phyloP scores from a whole-genome alignment of 2,888 invertebrate genomes.

The Rhogogaster chlorosoma region DNA sequence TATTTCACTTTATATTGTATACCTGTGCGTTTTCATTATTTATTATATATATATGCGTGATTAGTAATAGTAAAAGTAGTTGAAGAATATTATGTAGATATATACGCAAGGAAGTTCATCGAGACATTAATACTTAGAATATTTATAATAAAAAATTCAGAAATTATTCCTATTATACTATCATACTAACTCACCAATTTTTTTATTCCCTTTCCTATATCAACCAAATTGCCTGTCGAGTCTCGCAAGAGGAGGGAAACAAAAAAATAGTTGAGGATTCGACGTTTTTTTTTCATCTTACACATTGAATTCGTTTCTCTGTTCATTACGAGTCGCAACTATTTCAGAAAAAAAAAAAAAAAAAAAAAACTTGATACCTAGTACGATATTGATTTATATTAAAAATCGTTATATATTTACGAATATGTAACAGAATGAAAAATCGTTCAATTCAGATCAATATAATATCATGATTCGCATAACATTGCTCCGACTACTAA shows the following conservation, averaged over 20 bases:
- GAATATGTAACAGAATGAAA: neutral
- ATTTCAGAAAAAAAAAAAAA: no score
- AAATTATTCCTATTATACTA: neutral
- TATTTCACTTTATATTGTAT: neutral
- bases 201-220: neutral
- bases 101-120: neutral
- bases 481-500: neutral
- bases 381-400: no score
- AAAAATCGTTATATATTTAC: no score
- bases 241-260: no score
- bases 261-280: no score
- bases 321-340: no score
- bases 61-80: neutral
- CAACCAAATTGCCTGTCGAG: neutral
- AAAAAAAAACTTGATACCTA: no score
- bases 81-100: neutral
- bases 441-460: neutral
- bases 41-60: neutral
- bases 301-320: no score
- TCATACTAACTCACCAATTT: neutral
- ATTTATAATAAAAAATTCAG: neutral
- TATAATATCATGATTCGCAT: neutral
- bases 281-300: no score
- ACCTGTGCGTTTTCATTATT: neutral
- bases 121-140: neutral